Evolutionary conservation across 2,888 invertebrate species (phyloP).

Genomic region (Meliscaeva auricollis): DNA sequence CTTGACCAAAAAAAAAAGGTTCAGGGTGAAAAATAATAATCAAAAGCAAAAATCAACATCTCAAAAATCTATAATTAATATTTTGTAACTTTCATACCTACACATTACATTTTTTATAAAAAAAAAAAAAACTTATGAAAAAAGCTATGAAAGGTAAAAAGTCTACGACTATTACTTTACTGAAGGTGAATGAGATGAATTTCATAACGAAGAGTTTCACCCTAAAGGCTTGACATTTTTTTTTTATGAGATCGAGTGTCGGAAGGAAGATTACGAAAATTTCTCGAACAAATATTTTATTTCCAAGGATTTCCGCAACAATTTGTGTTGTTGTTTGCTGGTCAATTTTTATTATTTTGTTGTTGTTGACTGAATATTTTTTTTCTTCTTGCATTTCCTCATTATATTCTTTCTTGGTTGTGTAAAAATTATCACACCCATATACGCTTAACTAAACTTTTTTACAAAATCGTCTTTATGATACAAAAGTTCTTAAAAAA

Average conservation of each 20-base stretch:
- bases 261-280: neutral
- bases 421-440: constrained; percentile 58
- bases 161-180: neutral
- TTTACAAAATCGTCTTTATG: neutral
- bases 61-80: neutral
- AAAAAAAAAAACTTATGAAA: too few species aligned
- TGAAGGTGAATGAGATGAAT: constrained; percentile 31
- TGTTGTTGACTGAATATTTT: too few species aligned
- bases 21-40: too few species aligned
- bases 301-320: constrained; percentile 43
- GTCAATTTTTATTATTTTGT: too few species aligned
- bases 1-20: too few species aligned
- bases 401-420: constrained; percentile 52
- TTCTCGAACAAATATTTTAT: constrained; percentile 9
- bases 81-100: neutral
- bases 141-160: neutral
- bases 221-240: neutral
- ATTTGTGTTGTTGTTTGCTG: constrained; percentile 45
- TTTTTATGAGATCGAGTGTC: constrained; percentile 8
- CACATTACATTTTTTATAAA: neutral
- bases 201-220: constrained; percentile 46
- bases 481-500: constrained; percentile 21
- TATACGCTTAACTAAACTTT: too few species aligned
- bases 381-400: constrained; percentile 50
- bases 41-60: neutral